Evolutionary conservation across 2,888 invertebrate species (phyloP).

Genomic region (Drosophila gaucha): DNA sequence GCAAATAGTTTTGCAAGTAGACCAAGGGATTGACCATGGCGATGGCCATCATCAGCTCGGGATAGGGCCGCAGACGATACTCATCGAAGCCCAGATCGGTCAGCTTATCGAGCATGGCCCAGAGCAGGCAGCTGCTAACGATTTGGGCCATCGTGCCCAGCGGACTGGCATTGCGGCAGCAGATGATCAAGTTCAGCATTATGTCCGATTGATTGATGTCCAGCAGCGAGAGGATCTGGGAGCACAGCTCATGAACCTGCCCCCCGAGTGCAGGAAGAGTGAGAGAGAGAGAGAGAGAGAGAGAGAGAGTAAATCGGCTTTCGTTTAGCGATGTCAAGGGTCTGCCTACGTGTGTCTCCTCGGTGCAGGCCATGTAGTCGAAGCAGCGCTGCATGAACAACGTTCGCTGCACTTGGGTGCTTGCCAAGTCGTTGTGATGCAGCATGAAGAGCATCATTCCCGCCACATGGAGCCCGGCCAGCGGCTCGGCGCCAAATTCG

Average conservation of each 20-base stretch:
- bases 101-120: slow-evolving; percentile 54
- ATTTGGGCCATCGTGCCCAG: slow-evolving; percentile 59
- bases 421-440: slow-evolving; percentile 33
- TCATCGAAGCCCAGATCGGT: slow-evolving; percentile 46
- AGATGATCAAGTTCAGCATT: slow-evolving; percentile 53
- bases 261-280: too few relatives aligned
- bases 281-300: neutral
- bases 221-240: slow-evolving; percentile 39
- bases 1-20: slow-evolving; percentile 52
- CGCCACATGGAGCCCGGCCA: slow-evolving; percentile 52
- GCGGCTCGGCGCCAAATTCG: slow-evolving; percentile 50
- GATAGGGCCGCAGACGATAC: slow-evolving; percentile 46
- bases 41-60: slow-evolving; percentile 47
- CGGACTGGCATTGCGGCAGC: slow-evolving; percentile 56
- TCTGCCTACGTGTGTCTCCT: slow-evolving; percentile 52
- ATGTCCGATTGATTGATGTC: slow-evolving; percentile 36
- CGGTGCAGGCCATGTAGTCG: slow-evolving; percentile 62
- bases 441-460: slow-evolving; percentile 64
- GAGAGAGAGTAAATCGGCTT: neutral
- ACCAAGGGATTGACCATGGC: slow-evolving; percentile 45
- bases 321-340: too few relatives aligned
- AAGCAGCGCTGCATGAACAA: slow-evolving; percentile 56
- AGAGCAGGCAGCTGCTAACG: slow-evolving; percentile 50
- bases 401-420: slow-evolving; percentile 45
- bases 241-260: slow-evolving; percentile 54